Conservation (phyloP, 1,140 invertebrate species). For the Drosophila funebris region DNA sequence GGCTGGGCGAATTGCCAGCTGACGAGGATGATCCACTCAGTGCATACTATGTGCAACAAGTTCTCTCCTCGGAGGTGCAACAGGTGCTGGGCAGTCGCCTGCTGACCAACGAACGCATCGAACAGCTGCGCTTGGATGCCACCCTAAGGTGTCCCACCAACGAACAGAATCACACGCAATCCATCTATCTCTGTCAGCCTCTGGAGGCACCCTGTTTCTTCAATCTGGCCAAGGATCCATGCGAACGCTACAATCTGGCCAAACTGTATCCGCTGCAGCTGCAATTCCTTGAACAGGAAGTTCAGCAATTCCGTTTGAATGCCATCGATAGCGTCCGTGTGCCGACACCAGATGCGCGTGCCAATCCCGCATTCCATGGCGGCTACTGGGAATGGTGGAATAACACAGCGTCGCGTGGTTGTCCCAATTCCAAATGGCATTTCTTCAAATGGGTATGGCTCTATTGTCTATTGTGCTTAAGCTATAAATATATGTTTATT, state of each 20-base stretch:
- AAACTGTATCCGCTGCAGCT: constrained; percentile 55
- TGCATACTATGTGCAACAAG: constrained; percentile 49
- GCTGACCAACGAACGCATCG: constrained; percentile 64
- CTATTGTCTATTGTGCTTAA: neutral
- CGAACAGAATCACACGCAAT: constrained; percentile 30
- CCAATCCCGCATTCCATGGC: constrained; percentile 55
- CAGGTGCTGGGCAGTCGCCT: constrained; percentile 32
- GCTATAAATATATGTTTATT: neutral
- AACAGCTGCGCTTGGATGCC: constrained; percentile 84
- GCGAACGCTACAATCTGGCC: constrained; percentile 90
- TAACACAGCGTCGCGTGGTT: constrained; percentile 21
- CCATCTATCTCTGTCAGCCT: constrained; percentile 79
- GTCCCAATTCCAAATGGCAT: neutral
- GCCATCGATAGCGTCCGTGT: constrained; percentile 45
- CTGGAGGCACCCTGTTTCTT: constrained; percentile 88
- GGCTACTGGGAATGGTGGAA: constrained; percentile 77
- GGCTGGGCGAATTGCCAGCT: constrained; percentile 79
- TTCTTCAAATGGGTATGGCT: constrained; percentile 2
- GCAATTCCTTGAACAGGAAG: constrained; percentile 59
- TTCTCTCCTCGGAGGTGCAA: constrained; percentile 65
- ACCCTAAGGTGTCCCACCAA: constrained; percentile 76
- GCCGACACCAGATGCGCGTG: constrained; percentile 37
- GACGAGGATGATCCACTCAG: constrained; percentile 49
- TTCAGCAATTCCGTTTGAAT: constrained; percentile 46
- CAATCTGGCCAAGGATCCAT: constrained; percentile 90